Conservation (phyloP, 2,797 vertebrate species). For the Gobio occitaniae region DNA sequence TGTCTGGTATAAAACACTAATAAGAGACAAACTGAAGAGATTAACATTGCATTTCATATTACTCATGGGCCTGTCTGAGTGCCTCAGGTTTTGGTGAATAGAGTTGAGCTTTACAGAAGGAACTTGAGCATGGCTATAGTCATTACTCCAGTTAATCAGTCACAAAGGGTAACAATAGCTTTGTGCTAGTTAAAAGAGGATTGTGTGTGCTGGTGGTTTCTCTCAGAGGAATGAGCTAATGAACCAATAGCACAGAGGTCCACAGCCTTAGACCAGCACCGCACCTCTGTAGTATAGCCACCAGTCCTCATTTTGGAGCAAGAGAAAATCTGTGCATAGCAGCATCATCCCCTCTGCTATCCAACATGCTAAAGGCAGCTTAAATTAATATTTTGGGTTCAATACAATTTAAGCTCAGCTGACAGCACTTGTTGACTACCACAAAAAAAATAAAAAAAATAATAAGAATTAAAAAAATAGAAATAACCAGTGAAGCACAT, state of each 20-base stretch:
- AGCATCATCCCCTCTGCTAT: neutral
- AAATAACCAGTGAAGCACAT: neutral
- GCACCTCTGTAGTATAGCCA: neutral
- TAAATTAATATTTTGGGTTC: neutral
- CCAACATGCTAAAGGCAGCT: neutral
- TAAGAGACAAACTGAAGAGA: neutral
- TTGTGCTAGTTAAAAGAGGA: constrained; percentile 61
- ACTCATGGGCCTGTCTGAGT: constrained; percentile 6
- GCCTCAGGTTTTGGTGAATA: constrained; percentile 13
- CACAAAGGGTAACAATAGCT: constrained; percentile 32
- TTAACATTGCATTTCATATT: constrained; percentile 11
- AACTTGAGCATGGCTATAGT: constrained; percentile 28
- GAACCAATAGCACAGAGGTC: constrained; percentile 31
- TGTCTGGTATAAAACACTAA: neutral
- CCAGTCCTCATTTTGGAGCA: neutral
- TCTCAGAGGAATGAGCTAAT: constrained; percentile 57
- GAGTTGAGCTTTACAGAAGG: constrained; percentile 20
- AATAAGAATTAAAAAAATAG: too few species aligned
- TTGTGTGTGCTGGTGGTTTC: constrained; percentile 43
- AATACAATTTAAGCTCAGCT: neutral
- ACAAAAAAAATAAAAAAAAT: neutral
- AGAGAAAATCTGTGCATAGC: neutral
- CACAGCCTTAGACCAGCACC: neutral
- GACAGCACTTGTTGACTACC: neutral
- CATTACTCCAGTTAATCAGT: constrained; percentile 46